Base-by-base conservation (phyloP, 1,140 invertebrate species). In the Triops cancriformis region DNA sequence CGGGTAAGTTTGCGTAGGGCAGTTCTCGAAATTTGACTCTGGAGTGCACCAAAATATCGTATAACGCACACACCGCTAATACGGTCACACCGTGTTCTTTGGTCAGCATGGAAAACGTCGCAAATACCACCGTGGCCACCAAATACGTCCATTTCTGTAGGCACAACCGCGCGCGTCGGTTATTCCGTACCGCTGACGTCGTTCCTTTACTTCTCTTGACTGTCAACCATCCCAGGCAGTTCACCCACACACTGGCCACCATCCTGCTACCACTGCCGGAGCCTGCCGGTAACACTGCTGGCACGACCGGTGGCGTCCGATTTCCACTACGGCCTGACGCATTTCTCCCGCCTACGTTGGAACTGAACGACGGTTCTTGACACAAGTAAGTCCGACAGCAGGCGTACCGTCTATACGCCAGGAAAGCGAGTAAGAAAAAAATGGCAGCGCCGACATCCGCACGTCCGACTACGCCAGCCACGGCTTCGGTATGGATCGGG, bases 401-500 rank as follows among this genome's bases (percentile, higher is more conserved):
- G 64, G 89, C 88, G 75, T 89, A 78, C n/a, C 72, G 74, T 10
- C 78, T 87, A 84, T 95, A 96, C 26, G 90, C 88, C 76, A 97
- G 87, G 82, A 98, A 93, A 80, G 94, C 91, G 41, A 93, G 85
- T 73, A 98, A 88, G 82, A 94, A 97, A 85, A 98, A 93, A 80
- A 97, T 91, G 82, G 94, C 95, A 26, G 94, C 94, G 11, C 95
- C 90, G 23, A 98, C 87, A 86, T 99, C 97, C 6, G 97, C 97
- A 81, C 96, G 88, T 11, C 97, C 97, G 12, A 98, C 96, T 73
- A 98, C 90, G n/a, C 95, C 95, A 12, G 96, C 94, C 9, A 98
- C 96, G 1, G 96, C 94, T 86, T 98, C 97, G 37, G 93, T 94
- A 85, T 99, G 97, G 80, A 99, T 91, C 23, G 97, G 97, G 87